Evolutionary conservation across 1,140 invertebrate species (phyloP), one percentile per base, ranked within the genome.

Genomic region (Adoxophyes honmai): DNA sequence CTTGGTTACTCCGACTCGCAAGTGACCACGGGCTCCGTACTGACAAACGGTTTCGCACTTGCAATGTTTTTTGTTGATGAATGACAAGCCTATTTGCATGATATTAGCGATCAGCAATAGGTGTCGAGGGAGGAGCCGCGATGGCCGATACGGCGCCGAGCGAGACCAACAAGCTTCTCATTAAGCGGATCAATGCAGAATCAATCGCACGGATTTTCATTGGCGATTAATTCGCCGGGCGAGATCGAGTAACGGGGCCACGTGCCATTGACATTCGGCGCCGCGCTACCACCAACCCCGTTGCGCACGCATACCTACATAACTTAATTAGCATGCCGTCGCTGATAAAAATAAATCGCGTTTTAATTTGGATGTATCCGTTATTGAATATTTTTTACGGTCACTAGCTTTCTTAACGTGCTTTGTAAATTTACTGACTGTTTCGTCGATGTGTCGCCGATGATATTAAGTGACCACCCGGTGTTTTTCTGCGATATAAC

Each of bases 191-290:
- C 68, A 68, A 71, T 82, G 72, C 66, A 69, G 75, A 77, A 82
- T 82, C 71, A 72, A 84, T 77, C 67, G 73, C 77, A 64, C 71
- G 72, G 74, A 86, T 82, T 80, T 73, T 67, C 70, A 83, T 85
- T 79, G 81, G 81, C 72, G 71, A 88, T 88, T 85, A 88, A 86
- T 85, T 88, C 77, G 78, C 76, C 76, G 75, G 75, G 67, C 72
- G 74, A 82, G 85, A 85, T 83, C 77, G 76, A 76, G 65, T 86
- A 88, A 88, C 85, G 85, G 85, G 86, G 75, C 65, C 71, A 70
- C 84, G 78, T 88, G 85, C 85, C 85, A 88, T 72, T 86, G 85
- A 88, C 85, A 88, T 81, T 82, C 76, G 81, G 68, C 51, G 9
- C 33, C 60, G 57, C 42, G 21, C 57, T 59, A 57, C 59, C 44